Evolutionary conservation across 1,140 invertebrate species (phyloP), one percentile per base, ranked within the genome.

Genomic region (Penaeus indicus): DNA sequence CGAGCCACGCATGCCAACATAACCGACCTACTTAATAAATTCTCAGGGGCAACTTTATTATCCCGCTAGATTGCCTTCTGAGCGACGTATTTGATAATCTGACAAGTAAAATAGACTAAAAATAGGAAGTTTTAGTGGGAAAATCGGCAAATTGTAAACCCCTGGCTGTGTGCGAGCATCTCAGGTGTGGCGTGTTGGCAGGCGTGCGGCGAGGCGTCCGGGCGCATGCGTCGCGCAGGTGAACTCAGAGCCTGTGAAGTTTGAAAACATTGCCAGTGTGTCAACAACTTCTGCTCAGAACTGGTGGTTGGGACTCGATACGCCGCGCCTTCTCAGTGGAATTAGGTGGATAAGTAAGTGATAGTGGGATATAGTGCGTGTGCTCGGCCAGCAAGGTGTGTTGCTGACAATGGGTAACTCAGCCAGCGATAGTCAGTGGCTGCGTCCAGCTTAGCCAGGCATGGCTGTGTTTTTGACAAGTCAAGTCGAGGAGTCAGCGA

Each of bases 251-350:
- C 47, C 47, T 78, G 77, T 85, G 82, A 89, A 89, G 88, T 89
- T 89, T 89, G 88, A 89, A 89, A 89, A 89, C 88, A 89, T 89
- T 89, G 69, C 63, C 84, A 85, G 88, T 89, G 78, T 85, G 83
- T 83, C 38, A 89, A 69, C 42, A 85, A 89, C 79, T 89, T 81
- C 83, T 77, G 75, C 63, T 72, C 61, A 21, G 25, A 80, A 77
- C 77, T 54, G 54, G 47, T 54, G 47, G 38, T 42, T 83, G 54
- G 61, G n/a, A 42, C 54, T 25, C 16, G 22, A 86, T 69, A 25
- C 47, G 38, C 18, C 27, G 11, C 21, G 54, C 54, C 77, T 27
- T 81, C 19, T 42, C 61, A 47, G n/a, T 79, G 69, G 63, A 62
- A 32, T 38, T 75, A 63, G 60, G 54, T 61, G 42, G 47, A 32